These are phyloP conservation scores for Phyto melanocephala DNA, from an alignment of 2,888 invertebrate species.

Conservation along the genomic window DNA sequence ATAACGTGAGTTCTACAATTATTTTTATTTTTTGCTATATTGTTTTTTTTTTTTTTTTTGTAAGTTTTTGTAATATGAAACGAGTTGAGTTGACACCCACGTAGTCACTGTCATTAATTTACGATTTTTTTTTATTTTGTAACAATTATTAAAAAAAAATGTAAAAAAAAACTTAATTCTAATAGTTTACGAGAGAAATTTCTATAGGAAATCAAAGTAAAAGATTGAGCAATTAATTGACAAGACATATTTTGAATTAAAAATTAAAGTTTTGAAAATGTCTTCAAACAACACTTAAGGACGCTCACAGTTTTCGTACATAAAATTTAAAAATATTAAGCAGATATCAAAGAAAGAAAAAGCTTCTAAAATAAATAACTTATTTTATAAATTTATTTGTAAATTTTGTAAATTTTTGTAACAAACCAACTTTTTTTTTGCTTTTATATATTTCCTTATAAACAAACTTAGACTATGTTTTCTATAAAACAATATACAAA, in stretches of 20 bases:
- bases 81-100: slow-evolving; percentile 59
- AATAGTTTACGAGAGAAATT: not conserved
- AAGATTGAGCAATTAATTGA: not conserved
- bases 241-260: no score
- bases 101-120: slow-evolving; percentile 24
- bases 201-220: not conserved
- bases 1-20: slow-evolving; percentile 11
- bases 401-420: no score
- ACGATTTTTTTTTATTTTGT: slow-evolving; percentile 10
- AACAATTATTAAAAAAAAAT: not conserved
- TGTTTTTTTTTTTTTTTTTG: not conserved
- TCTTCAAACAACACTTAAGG: not conserved
- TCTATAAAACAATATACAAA: no score
- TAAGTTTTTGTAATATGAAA: slow-evolving; percentile 17
- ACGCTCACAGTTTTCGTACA: not conserved
- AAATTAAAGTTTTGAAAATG: not conserved
- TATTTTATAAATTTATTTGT: no score
- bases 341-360: no score
- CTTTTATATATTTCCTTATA: no score
- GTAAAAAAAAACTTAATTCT: not conserved
- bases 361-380: no score
- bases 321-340: no score
- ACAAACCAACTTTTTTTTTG: no score
- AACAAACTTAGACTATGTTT: no score
- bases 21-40: not conserved